Evolutionary conservation across 35 echinoderm and acorn worm genomes (phyloP).

Genomic region (Heliocidaris tuberculata): DNA sequence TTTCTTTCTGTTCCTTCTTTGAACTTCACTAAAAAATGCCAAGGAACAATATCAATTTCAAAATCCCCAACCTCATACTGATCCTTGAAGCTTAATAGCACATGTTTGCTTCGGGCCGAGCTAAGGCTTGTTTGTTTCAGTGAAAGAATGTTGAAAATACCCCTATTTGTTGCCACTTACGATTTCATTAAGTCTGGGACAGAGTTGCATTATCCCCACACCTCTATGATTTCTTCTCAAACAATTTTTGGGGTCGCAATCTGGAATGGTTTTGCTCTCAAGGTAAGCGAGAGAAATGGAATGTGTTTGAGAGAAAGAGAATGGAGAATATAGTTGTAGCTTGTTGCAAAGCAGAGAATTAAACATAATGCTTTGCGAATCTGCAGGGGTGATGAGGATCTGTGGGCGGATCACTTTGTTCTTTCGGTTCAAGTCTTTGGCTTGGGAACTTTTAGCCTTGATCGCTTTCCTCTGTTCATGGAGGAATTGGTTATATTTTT

Average conservation of each 20-base stretch:
- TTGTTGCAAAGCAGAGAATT: not conserved
- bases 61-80: not conserved
- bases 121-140: not conserved
- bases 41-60: not conserved
- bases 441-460: not conserved
- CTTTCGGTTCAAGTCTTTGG: not conserved
- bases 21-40: not conserved
- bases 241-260: not conserved
- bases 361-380: not conserved
- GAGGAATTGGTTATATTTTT: too few relatives aligned
- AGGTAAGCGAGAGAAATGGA: not conserved
- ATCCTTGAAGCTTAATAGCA: slow-evolving; percentile 6
- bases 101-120: not conserved
- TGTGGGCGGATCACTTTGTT: not conserved
- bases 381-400: not conserved
- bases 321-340: not conserved
- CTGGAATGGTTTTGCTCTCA: not conserved
- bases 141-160: not conserved
- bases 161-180: not conserved
- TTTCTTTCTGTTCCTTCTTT: not conserved
- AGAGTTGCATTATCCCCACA: not conserved
- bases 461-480: too few relatives aligned
- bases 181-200: not conserved
- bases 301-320: not conserved
- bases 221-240: not conserved